Evolutionary conservation across 2,888 invertebrate genomes (phyloP), one percentile per base, ranked within the genome.

Genomic region (Tachina grossa): DNA sequence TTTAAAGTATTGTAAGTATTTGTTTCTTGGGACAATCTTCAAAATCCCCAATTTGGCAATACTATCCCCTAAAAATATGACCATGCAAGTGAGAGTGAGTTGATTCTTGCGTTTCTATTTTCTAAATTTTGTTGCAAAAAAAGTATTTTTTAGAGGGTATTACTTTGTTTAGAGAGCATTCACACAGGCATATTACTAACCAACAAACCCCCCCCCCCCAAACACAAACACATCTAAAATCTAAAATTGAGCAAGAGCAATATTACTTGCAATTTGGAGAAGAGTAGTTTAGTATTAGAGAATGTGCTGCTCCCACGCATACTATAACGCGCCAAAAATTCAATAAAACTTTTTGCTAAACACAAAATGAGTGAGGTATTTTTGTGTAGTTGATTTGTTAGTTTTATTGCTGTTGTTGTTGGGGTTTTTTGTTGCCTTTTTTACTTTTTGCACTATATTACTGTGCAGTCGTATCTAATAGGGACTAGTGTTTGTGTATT

Each of bases 241-340:
- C 22, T 13, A 55, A 8, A 68, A 63, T 19, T 66, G 80, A 81
- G 57, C 31, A 81, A 45, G 68, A 81, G 66, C 31, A 66, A 22
- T 69, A 69, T 82, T 82, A 82, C 76, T 77, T 31, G 61, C 9
- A 43, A 16, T 69, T 82, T 71, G 63, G 66, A 81, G 74, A 68
- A 74, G 66, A 81, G 80, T 6, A 16, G 31, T 57, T 69, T 66
- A 71, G 63, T 53, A 39, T 81, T 59, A 74, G 80, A 81, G 74
- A 75, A 71, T 84, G 31, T 69, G 83, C 88, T 87, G 83, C 88
- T 87, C 87, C 85, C 88, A 87, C 88, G 86, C 88, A 88, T 78
- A 88, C 87, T 65, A 83, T 59, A 85, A 72, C 79, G 84, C 83
- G 86, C 61, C 66, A 83, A 83, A 85, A 76, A 72, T 75, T 49